Conservation (phyloP, 2,113 vertebrate species). For the Piaya cayana region DNA sequence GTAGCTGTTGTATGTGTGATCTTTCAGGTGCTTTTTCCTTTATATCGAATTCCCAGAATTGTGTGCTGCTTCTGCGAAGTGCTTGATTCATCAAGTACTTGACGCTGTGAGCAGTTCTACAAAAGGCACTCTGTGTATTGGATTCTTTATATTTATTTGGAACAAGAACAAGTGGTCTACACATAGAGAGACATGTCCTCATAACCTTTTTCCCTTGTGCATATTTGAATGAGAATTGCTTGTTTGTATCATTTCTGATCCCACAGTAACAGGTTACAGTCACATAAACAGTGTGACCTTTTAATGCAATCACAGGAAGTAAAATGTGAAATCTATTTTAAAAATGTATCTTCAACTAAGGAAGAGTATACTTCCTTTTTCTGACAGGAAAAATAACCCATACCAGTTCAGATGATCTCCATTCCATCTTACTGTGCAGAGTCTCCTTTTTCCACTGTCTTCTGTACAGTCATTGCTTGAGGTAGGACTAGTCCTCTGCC, state of each 20-base stretch:
- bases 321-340: slow-evolving; percentile 65
- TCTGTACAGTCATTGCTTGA: background rate
- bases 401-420: background rate
- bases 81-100: background rate
- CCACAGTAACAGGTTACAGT: slow-evolving; percentile 52
- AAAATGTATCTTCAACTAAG: slow-evolving; percentile 55
- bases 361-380: slow-evolving; percentile 65
- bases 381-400: slow-evolving; percentile 42
- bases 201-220: slow-evolving; percentile 27
- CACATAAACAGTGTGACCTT: slow-evolving; percentile 60
- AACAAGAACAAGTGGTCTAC: slow-evolving; percentile 11
- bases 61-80: slow-evolving; percentile 1
- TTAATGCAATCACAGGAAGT: slow-evolving; percentile 53
- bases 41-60: slow-evolving; percentile 11
- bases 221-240: slow-evolving; percentile 4
- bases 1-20: background rate
- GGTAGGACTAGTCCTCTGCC: background rate
- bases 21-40: slow-evolving; percentile 21
- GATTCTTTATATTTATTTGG: slow-evolving; percentile 37
- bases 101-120: background rate
- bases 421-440: background rate
- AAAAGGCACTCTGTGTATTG: slow-evolving; percentile 37
- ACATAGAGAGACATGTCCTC: slow-evolving; percentile 42
- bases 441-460: background rate
- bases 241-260: slow-evolving; percentile 36